Conservation (phyloP, 1,140 invertebrate genomes). For the Panonychus citri region DNA sequence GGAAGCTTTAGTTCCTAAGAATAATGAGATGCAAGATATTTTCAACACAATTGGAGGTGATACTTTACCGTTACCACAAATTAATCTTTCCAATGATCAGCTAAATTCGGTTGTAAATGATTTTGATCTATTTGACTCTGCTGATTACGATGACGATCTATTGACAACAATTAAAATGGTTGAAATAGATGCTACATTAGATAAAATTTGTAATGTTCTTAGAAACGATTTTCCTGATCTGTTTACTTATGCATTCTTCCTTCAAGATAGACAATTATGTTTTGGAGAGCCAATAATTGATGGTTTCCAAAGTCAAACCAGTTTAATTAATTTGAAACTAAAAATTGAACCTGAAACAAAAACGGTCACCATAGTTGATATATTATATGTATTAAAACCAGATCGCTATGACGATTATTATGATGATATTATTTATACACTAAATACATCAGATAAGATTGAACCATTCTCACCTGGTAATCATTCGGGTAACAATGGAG, state of each 20-base stretch:
- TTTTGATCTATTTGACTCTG: background rate
- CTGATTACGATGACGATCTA: constrained; percentile 2
- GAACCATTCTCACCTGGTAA: constrained; percentile 5
- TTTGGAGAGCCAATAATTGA: constrained; percentile 9
- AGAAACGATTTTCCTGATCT: constrained; percentile 3
- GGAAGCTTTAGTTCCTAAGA: constrained; percentile 96
- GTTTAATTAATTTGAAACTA: constrained; percentile 11
- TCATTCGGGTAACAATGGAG: constrained; percentile 31
- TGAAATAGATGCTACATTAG: constrained; percentile 5
- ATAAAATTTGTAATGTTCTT: constrained; percentile 1
- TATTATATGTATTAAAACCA: constrained; percentile 11
- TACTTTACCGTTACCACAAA: constrained; percentile 76
- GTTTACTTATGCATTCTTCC: constrained; percentile 8
- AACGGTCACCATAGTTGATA: constrained; percentile 12
- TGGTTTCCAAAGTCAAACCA: constrained; percentile 10
- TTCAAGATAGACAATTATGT: constrained; percentile 8
- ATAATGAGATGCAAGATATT: constrained; percentile 98
- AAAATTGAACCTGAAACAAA: constrained; percentile 5
- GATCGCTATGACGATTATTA: constrained; percentile 1
- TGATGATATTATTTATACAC: background rate
- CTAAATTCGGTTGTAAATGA: too few species aligned
- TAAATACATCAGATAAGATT: background rate
- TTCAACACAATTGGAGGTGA: constrained; percentile 97
- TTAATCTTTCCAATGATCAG: too few species aligned
- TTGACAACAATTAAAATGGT: constrained; percentile 10